A percentile compares a stretch with the other conserved stretches of the same genome.
Conservation (phyloP, 2,113 vertebrate genomes). For the Lagenorhynchus albirostris region DNA sequence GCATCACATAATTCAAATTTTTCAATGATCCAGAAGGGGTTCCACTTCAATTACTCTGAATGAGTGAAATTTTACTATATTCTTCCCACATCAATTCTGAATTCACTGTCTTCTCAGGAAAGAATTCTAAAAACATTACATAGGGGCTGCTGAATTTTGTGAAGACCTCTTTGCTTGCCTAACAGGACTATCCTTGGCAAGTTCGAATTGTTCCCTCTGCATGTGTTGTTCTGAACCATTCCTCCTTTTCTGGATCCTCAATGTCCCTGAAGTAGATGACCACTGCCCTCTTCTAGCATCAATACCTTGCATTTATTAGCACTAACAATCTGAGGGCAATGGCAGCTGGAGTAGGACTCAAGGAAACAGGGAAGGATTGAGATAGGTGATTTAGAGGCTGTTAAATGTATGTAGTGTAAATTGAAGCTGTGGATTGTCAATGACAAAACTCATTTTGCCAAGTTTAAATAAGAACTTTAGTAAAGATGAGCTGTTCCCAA, state of each 20-base stretch:
- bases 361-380: neutral
- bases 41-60: slow-evolving; percentile 59
- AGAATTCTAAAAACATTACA: slow-evolving; percentile 1
- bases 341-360: neutral
- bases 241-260: neutral
- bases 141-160: neutral
- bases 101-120: neutral
- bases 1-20: slow-evolving; percentile 65
- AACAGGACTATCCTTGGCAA: neutral
- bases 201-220: neutral
- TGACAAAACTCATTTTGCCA: neutral
- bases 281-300: neutral
- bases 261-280: neutral
- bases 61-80: slow-evolving; percentile 46
- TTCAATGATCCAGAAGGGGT: slow-evolving; percentile 59
- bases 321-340: neutral
- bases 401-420: slow-evolving; percentile 6
- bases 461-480: slow-evolving; percentile 50
- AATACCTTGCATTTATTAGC: neutral
- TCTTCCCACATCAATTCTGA: slow-evolving; percentile 20
- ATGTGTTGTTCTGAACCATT: neutral
- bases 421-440: neutral
- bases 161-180: neutral
- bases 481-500: neutral
- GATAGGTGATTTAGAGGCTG: neutral